Evolutionary conservation across 2,797 vertebrate species (phyloP).

Genomic region (Hippopotamyrus pictus): DNA sequence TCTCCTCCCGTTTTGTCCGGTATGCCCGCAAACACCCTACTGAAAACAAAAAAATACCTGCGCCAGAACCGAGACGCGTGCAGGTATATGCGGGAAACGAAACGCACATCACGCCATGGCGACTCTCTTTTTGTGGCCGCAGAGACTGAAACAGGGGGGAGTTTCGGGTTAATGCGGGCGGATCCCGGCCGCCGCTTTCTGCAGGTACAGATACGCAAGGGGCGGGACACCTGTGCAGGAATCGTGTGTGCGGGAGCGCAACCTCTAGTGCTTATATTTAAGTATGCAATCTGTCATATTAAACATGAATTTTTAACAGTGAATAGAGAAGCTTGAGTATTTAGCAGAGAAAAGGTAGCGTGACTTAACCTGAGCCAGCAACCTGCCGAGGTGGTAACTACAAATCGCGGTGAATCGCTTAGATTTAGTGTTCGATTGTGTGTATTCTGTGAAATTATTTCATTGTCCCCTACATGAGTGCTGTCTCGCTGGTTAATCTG

Average conservation of each 20-base stretch:
- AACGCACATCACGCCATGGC: neutral
- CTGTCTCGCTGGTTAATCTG: neutral
- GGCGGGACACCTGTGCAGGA: neutral
- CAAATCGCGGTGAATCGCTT: neutral
- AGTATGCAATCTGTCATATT: neutral
- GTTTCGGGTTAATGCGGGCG: slow-evolving; percentile 35
- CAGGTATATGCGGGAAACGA: neutral
- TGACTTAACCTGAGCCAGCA: neutral
- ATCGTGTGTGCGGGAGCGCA: neutral
- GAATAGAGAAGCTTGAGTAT: neutral
- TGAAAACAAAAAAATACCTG: neutral
- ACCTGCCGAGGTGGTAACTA: neutral
- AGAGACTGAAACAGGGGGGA: neutral
- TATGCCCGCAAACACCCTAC: neutral
- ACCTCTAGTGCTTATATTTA: neutral
- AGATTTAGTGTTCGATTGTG: neutral
- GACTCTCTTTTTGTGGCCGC: neutral
- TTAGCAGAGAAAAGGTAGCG: neutral
- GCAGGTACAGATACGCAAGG: neutral
- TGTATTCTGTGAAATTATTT: neutral
- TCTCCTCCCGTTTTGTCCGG: neutral
- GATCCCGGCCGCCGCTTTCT: slow-evolving; percentile 28
- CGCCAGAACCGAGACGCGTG: neutral
- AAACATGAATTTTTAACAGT: neutral
- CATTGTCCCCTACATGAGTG: neutral